These are phyloP conservation scores for Thunnus albacares DNA, from an alignment of 2,797 vertebrate species.

Conservation along the genomic window DNA sequence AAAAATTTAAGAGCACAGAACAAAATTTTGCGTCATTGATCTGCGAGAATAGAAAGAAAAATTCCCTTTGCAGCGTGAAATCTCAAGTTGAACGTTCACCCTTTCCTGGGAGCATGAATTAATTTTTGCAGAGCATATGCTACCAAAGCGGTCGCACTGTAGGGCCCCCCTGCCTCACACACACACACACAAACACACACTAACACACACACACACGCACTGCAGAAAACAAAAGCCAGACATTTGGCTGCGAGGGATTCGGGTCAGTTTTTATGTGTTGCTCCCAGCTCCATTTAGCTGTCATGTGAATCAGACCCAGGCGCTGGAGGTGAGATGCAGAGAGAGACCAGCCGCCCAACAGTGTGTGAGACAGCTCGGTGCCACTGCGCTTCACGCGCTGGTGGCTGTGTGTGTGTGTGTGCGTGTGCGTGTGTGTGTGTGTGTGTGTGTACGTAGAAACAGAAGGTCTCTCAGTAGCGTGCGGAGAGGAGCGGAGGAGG, in stretches of 20 bases:
- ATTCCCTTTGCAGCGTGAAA: constrained; percentile 13
- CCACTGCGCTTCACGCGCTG: constrained; percentile 66
- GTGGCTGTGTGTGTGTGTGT: constrained; percentile 45
- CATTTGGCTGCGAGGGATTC: constrained; percentile 50
- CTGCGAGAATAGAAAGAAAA: constrained; percentile 13
- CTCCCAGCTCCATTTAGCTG: constrained; percentile 63
- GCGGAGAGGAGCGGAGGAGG: constrained; percentile 37
- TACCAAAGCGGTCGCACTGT: constrained; percentile 33
- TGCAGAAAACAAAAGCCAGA: constrained; percentile 55
- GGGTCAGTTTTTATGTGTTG: constrained; percentile 50
- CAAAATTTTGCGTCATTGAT: constrained; percentile 19
- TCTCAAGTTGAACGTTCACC: constrained; percentile 29
- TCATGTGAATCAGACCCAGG: constrained; percentile 65
- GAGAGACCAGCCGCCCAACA: constrained; percentile 50
- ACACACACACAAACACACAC: neutral
- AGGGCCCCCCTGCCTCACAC: constrained; percentile 1
- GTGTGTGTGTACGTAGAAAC: constrained; percentile 54
- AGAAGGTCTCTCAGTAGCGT: constrained; percentile 74
- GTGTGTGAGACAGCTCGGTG: constrained; percentile 68
- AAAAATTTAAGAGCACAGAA: constrained; percentile 7
- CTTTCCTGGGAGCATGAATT: constrained; percentile 42
- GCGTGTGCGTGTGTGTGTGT: constrained; percentile 38
- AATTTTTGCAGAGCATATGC: constrained; percentile 59
- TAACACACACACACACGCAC: constrained; percentile 3
- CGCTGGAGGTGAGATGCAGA: constrained; percentile 51